Conservation (phyloP, 2,113 vertebrate genomes). For the Gobius niger region DNA sequence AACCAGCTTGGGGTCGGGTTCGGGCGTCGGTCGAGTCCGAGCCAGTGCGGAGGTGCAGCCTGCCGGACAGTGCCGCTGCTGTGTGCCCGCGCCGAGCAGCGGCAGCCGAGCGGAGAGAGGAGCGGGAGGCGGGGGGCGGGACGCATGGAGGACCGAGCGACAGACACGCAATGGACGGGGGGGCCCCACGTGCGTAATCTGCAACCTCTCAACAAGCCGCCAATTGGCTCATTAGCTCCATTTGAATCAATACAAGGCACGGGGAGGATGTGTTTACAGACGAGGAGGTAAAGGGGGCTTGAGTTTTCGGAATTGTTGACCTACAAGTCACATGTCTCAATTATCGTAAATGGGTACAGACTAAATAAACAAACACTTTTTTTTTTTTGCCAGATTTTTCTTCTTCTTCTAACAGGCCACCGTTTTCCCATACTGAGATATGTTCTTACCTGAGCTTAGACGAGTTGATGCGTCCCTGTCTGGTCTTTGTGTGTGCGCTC, state of each 20-base stretch:
- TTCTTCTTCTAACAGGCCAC: too few species aligned
- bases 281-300: conserved; percentile 2
- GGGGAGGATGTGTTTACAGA: neutral
- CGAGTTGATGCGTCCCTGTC: too few species aligned
- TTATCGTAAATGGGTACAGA: too few species aligned
- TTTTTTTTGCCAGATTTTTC: too few species aligned
- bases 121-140: conserved; percentile 57
- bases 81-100: conserved; percentile 36
- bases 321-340: neutral
- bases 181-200: neutral
- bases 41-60: conserved; percentile 15
- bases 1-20: neutral
- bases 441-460: too few species aligned
- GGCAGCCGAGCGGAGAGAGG: conserved; percentile 31
- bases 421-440: too few species aligned
- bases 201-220: neutral
- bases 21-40: conserved; percentile 22
- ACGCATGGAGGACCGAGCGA: conserved; percentile 48
- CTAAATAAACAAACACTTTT: too few species aligned
- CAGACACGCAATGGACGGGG: conserved; percentile 3
- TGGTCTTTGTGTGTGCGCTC: too few species aligned
- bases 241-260: neutral
- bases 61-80: conserved; percentile 51
- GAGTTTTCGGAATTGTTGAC: too few species aligned
- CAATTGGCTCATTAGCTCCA: conserved; percentile 8